Evolutionary conservation across 2,888 invertebrate species (phyloP).

Genomic region (Agrilus cyanescens): DNA sequence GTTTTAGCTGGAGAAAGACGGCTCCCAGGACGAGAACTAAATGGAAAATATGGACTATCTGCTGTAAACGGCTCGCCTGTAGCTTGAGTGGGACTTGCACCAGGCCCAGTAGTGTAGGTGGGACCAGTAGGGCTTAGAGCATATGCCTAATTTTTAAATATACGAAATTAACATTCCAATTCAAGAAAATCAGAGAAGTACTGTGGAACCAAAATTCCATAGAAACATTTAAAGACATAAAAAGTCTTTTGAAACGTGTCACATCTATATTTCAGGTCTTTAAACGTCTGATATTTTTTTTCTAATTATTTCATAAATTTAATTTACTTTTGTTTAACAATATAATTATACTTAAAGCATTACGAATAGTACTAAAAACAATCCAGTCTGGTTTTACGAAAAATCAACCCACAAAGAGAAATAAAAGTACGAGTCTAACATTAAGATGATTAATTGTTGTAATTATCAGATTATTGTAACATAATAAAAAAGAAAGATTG

Average conservation of each 20-base stretch:
- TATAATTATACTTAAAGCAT: too few relatives aligned
- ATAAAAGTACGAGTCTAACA: too few relatives aligned
- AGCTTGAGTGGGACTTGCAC: conserved; percentile 37
- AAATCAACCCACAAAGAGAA: conserved; percentile 20
- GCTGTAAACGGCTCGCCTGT: conserved; percentile 48
- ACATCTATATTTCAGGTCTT: too few relatives aligned
- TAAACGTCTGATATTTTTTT: too few relatives aligned
- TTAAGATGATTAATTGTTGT: too few relatives aligned
- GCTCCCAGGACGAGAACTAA: conserved; percentile 42
- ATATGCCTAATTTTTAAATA: conserved; percentile 27
- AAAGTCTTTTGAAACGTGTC: too few relatives aligned
- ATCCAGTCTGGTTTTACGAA: conserved; percentile 20
- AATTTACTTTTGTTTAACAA: too few relatives aligned
- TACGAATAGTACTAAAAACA: too few relatives aligned
- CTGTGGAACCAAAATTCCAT: conserved; percentile 11
- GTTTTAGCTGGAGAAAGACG: conserved; percentile 41
- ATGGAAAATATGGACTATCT: conserved; percentile 52
- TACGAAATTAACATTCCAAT: not conserved
- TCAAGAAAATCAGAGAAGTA: not conserved
- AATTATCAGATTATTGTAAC: too few relatives aligned
- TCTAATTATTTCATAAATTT: too few relatives aligned
- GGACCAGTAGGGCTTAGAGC: conserved; percentile 36
- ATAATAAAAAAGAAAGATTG: too few relatives aligned
- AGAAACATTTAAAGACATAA: conserved; percentile 8
- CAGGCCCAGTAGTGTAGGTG: conserved; percentile 32